Conservation (phyloP, 2,888 invertebrate species). For the Nemoura dubitans region DNA sequence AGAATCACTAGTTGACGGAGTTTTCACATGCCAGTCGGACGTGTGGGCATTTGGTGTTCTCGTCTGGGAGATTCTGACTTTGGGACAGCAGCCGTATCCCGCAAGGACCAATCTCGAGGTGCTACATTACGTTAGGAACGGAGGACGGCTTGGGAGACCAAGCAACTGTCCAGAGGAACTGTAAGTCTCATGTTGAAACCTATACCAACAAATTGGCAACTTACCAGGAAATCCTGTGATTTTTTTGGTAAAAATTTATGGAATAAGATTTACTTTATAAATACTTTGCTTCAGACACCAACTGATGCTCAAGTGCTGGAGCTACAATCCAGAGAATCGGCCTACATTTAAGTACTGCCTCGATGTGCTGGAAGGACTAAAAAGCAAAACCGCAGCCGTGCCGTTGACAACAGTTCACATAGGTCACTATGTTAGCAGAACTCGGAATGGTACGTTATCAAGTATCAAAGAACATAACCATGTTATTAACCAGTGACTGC, state of each 20-base stretch:
- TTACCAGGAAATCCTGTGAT: no score
- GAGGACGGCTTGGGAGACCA: constrained; percentile 85
- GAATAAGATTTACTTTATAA: background rate
- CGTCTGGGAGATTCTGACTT: constrained; percentile 95
- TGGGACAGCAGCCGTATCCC: constrained; percentile 97
- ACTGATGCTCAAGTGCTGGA: constrained; percentile 90
- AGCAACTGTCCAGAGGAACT: constrained; percentile 83
- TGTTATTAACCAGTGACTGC: background rate
- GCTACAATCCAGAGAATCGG: constrained; percentile 79
- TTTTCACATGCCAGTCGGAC: constrained; percentile 96
- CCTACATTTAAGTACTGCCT: constrained; percentile 88
- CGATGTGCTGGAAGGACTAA: constrained; percentile 65
- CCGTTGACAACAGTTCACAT: constrained; percentile 61
- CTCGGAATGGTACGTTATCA: constrained; percentile 58
- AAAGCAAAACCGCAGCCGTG: constrained; percentile 56
- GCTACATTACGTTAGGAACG: constrained; percentile 85
- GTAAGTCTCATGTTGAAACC: constrained; percentile 64
- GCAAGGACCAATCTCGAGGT: constrained; percentile 93
- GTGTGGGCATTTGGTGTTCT: constrained; percentile 96
- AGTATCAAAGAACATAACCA: background rate
- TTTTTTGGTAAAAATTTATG: no score
- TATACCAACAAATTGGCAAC: no score
- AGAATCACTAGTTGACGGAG: constrained; percentile 93
- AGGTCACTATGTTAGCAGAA: constrained; percentile 62
- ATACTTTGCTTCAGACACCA: constrained; percentile 70